Conservation (phyloP, 2,797 vertebrate genomes). For the Nothura maculosa region DNA sequence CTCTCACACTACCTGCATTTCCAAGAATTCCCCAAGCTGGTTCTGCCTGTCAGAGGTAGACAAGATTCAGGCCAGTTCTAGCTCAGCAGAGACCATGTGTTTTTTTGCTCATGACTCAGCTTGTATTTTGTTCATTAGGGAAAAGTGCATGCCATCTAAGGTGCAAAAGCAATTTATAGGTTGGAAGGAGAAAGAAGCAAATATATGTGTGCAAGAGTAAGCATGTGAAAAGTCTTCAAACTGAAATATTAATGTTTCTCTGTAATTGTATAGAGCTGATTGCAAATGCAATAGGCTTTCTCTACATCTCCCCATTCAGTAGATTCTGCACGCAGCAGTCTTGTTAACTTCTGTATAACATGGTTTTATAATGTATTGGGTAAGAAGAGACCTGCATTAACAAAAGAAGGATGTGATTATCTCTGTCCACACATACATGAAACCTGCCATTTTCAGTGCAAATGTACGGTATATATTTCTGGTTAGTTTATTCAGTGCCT, state of each 20-base stretch:
- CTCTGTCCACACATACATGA: background rate
- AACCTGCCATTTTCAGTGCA: background rate
- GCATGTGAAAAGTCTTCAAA: background rate
- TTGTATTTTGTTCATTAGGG: background rate
- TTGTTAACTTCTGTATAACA: background rate
- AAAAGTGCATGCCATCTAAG: background rate
- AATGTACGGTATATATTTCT: background rate
- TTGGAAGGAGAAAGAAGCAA: background rate
- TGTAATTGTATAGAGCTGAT: background rate
- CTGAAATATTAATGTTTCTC: background rate
- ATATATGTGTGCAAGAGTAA: background rate
- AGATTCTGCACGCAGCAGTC: background rate
- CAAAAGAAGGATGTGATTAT: background rate
- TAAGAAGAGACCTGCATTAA: background rate
- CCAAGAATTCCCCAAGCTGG: background rate
- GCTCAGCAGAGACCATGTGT: background rate
- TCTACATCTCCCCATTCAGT: background rate
- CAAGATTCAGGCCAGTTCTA: background rate
- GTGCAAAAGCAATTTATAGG: background rate
- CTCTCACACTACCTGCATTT: background rate
- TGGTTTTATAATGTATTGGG: background rate
- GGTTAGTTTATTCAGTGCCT: background rate
- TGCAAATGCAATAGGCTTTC: constrained; percentile 11
- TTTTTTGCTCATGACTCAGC: constrained; percentile 15
- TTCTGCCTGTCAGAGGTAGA: background rate